Evolutionary conservation across 2,797 vertebrate species (phyloP), one percentile per base, ranked within the genome.

Genomic region (Setipinna tenuifilis): DNA sequence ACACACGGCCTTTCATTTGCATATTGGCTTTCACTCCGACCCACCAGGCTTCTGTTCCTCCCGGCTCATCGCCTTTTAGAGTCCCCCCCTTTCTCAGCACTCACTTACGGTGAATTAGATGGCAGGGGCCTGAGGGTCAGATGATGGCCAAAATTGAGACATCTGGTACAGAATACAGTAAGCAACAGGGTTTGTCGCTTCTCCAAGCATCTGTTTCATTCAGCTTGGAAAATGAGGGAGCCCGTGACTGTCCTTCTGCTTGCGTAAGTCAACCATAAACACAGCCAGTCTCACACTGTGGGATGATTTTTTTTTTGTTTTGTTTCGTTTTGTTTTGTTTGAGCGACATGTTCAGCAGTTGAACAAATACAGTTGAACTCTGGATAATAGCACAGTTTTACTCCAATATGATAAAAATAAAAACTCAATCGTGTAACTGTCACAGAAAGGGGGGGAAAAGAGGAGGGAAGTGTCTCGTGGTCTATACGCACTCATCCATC

Each of bases 31-130:
- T 78, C 71, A 44, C 35, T 44, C 16, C 7, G 35, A 10, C 31
- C 71, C 71, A 78, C 41, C 71, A 78, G 71, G 71, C 71, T 78
- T 44, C 71, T 78, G 71, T 25, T 78, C 35, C 35, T 78, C 71
- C 31, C 31, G 14, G 28, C 28, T 35, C 68, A 16, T 75, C 68
- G 35, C 28, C 62, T 25, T 65, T 25, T 25, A 65, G 61, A 71
- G 25, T 17, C 68, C 23, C 62, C 62, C 62, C 62, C 25, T 25
- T 1, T 54, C 65, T 35, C 35, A 44, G 35, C 19, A 31, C 16
- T 78, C 31, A 71, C 65, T 71, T 17, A 31, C 28, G 28, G 28
- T 71, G 65, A 78, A 44, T 78, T 78, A 44, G 50, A 54, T 54
- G 50, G 50, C 50, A 44, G 31, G 35, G 50, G 9, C 50, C 71